Evolutionary conservation across 2,113 vertebrate genomes (phyloP), one percentile per base, ranked within the genome.

Genomic region (Sturnira hondurensis): DNA sequence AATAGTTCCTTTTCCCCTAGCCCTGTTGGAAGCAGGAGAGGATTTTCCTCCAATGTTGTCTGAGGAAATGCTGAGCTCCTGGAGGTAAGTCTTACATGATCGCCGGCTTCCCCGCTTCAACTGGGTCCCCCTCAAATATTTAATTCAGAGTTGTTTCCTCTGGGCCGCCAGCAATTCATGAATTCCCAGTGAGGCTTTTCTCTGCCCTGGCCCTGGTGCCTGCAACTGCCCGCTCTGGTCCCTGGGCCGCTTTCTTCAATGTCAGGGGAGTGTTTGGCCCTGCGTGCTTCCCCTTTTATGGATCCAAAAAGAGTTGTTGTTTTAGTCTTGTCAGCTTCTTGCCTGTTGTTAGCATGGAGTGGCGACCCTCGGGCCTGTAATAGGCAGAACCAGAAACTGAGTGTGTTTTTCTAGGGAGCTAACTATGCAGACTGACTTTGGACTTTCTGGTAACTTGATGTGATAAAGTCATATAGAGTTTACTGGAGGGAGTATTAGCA

Each of bases 41-140:
- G 36, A 7, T 31, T 78, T 63, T 74, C 47, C 41, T 38, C 20
- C 0, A 28, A 24, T 41, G 73, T 22, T 38, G 45, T 82, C 41
- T 58, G 77, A 10, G 11, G 22, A 56, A 58, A 70, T 47, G 16
- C n/a, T 63, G 80, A 56, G 16, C 28, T 78, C 31, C 61, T 38
- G 58, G 14, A 86, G 61, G 50, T 78, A 56, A 68, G 41, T 77
- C 47, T 67, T 52, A 54, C 0, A 43, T 13, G 20, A 43, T 43
- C 16, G 24, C 31, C 33, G 0, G 5, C 31, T 16, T 8, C 45
- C n/a, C 22, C 14, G 7, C 45, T 17, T 2, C 2, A 0, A 36
- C 22, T 28, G 15, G 31, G 22, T 14, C 36, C 36, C 38, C 7
- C 20, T 45, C 14, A 31, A n/a, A 28, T 77, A 22, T 65, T 85